Evolutionary conservation across 2,888 invertebrate species (phyloP).

Genomic region (Perdita meconis): DNA sequence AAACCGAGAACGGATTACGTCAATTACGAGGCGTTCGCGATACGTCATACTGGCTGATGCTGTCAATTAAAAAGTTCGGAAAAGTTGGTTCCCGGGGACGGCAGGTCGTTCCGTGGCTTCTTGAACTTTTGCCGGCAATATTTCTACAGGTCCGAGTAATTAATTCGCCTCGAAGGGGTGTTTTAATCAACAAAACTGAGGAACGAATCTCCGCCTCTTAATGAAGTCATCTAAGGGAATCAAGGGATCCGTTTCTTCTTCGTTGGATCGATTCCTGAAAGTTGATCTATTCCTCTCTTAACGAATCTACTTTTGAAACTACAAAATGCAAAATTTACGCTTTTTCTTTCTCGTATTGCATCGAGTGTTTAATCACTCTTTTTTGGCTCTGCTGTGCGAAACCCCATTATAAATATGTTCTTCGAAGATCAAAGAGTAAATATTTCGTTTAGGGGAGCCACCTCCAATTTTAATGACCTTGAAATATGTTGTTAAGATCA

Average conservation of each 20-base stretch:
- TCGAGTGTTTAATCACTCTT: constrained; percentile 36
- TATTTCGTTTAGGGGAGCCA: too few species aligned
- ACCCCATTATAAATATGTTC: too few species aligned
- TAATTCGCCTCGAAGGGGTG: constrained; percentile 24
- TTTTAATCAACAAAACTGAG: constrained; percentile 5
- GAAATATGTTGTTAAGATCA: too few species aligned
- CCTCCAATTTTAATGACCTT: too few species aligned
- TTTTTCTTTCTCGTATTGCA: constrained; percentile 1
- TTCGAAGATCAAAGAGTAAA: too few species aligned
- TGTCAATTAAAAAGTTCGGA: constrained; percentile 62
- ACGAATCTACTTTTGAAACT: constrained; percentile 22
- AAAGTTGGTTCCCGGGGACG: constrained; percentile 2
- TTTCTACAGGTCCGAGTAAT: constrained; percentile 24
- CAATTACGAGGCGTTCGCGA: constrained; percentile 56
- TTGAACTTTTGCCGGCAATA: constrained; percentile 12
- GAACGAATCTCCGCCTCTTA: constrained; percentile 1
- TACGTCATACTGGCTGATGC: constrained; percentile 39
- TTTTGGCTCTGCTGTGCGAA: too few species aligned
- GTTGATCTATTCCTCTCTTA: constrained; percentile 1
- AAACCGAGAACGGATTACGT: constrained; percentile 45
- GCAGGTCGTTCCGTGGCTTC: constrained; percentile 18
- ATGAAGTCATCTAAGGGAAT: constrained; percentile 11
- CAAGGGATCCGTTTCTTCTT: constrained; percentile 1
- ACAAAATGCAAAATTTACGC: constrained; percentile 5
- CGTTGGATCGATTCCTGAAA: constrained; percentile 20